Conservation (phyloP, 2,888 invertebrate species). For the Cataglyphis livida region DNA sequence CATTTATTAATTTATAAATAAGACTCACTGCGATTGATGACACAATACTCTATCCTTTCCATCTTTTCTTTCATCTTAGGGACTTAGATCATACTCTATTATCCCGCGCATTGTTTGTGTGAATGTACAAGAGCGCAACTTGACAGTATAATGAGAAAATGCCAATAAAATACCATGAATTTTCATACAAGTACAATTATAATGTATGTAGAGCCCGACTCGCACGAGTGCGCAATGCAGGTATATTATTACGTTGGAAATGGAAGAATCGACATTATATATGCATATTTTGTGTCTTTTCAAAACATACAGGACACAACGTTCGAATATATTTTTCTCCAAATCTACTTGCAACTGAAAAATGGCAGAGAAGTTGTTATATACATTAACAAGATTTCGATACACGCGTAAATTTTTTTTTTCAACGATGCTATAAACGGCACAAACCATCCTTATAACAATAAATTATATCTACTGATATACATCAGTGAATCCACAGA, state of each 20-base stretch:
- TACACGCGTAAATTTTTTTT: slow-evolving; percentile 12
- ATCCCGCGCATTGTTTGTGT: slow-evolving; percentile 35
- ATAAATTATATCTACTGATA: slow-evolving; percentile 38
- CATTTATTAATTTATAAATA: slow-evolving; percentile 75
- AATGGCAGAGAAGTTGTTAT: not conserved
- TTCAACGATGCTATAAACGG: not conserved
- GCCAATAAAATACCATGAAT: slow-evolving; percentile 71
- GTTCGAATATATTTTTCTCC: not conserved
- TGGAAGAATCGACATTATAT: not conserved
- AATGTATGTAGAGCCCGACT: slow-evolving; percentile 64
- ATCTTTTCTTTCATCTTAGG: not conserved
- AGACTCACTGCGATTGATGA: slow-evolving; percentile 73
- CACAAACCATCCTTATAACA: slow-evolving; percentile 21
- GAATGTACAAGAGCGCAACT: slow-evolving; percentile 57
- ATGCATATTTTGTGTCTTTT: not conserved
- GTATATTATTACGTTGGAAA: slow-evolving; percentile 4
- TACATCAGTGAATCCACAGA: slow-evolving; percentile 6
- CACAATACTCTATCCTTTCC: slow-evolving; percentile 62
- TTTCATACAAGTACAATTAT: slow-evolving; percentile 76
- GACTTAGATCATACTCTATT: slow-evolving; percentile 23
- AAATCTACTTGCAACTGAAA: not conserved
- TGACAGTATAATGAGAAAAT: slow-evolving; percentile 73
- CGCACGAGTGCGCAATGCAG: not conserved
- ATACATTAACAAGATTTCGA: slow-evolving; percentile 2
- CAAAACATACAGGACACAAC: not conserved